Percentiles rank a stretch among this genome's conserved stretches.
These are phyloP conservation scores for Malurus leucopterus DNA, from an alignment of 2,797 vertebrate genomes.

Conservation along the genomic window DNA sequence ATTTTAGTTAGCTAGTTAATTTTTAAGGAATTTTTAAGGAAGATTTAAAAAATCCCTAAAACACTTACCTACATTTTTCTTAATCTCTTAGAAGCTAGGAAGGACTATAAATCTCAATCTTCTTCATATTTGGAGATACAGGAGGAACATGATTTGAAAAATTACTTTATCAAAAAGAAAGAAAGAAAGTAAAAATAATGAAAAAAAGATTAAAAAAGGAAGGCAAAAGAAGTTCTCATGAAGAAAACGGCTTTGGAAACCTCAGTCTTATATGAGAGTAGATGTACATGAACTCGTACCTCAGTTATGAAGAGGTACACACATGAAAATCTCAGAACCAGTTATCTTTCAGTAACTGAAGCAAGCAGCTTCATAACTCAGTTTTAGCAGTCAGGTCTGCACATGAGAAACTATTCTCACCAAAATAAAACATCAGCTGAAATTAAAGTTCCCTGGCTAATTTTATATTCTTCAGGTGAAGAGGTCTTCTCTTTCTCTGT, in stretches of 20 bases:
- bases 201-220: accelerated
- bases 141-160: neutral
- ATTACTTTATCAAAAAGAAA: neutral
- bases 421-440: neutral
- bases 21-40: neutral
- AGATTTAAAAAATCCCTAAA: neutral
- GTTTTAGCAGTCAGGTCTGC: neutral
- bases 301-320: neutral
- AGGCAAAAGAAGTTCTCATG: neutral
- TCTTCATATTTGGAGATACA: neutral
- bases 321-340: neutral
- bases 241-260: neutral
- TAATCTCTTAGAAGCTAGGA: neutral
- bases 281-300: neutral
- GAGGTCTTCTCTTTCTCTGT: neutral
- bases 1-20: neutral
- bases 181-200: neutral
- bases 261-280: neutral
- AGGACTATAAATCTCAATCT: neutral
- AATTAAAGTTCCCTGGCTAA: neutral
- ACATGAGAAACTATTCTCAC: neutral
- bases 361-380: neutral
- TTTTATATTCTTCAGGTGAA: neutral
- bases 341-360: neutral
- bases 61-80: neutral